Percentiles rank a stretch among this genome's conserved stretches.
These are phyloP conservation scores for Lepetodrilus schrolli DNA, from an alignment of 2,888 invertebrate species.

Conservation along the genomic window DNA sequence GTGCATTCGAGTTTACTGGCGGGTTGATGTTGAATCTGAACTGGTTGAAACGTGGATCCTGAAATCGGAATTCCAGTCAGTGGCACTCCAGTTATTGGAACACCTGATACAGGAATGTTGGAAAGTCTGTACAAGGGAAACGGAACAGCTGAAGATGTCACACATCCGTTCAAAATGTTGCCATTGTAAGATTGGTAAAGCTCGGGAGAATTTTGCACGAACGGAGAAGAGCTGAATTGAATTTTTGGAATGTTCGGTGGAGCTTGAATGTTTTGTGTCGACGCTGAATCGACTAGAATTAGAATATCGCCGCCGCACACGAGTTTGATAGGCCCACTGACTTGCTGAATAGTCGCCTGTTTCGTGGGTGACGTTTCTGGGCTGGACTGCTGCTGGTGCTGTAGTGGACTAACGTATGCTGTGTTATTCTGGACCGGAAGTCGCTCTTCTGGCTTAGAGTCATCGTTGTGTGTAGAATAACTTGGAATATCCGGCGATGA, in stretches of 20 bases:
- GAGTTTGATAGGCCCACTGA: constrained; percentile 1
- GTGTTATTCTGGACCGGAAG: constrained; percentile 10
- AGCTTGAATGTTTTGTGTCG: neutral
- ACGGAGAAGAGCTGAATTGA: neutral
- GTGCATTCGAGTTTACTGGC: neutral
- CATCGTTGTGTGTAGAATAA: neutral
- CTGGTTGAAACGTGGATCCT: neutral
- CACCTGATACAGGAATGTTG: constrained; percentile 1
- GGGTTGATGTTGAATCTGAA: neutral
- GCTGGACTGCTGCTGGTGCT: neutral
- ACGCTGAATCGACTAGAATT: neutral
- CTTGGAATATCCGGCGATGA: constrained; percentile 1
- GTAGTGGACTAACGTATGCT: neutral
- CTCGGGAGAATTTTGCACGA: neutral
- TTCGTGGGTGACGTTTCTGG: constrained; percentile 1
- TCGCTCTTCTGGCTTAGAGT: neutral
- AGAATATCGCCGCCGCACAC: constrained; percentile 5
- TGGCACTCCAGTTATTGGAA: neutral
- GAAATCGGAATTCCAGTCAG: neutral
- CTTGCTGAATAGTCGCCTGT: neutral
- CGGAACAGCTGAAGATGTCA: neutral
- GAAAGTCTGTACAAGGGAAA: neutral
- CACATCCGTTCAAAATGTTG: neutral
- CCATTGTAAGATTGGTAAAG: neutral
- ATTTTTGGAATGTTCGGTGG: constrained; percentile 5